Percentiles rank a stretch among this genome's conserved stretches.
phyloP scores from a whole-genome alignment of 2,113 vertebrate genomes.

The Rhineura floridana region DNA sequence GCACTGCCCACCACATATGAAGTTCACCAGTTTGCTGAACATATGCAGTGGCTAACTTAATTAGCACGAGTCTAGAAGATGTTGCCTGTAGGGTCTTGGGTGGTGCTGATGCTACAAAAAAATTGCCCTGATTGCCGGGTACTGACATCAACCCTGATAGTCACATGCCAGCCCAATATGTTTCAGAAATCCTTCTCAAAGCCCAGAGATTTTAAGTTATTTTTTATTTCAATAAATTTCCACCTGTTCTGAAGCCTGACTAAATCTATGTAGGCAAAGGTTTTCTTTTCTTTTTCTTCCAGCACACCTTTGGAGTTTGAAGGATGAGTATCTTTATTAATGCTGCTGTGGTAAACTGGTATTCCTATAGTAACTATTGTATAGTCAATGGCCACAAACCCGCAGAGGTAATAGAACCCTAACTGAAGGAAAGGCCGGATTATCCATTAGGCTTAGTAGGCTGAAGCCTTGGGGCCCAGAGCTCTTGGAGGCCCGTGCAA shows the following conservation, averaged over 20 bases:
- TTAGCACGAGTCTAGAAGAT: not conserved
- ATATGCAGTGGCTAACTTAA: not conserved
- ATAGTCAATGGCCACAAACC: too few species aligned
- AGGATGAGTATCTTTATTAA: too few species aligned
- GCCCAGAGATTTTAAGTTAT: not conserved
- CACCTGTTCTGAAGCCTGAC: not conserved
- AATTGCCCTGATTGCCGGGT: not conserved
- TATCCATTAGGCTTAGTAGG: too few species aligned
- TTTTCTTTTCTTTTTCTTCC: too few species aligned
- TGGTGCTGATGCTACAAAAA: not conserved
- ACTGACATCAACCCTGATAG: not conserved
- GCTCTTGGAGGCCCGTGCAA: too few species aligned
- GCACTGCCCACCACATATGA: not conserved
- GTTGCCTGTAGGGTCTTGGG: not conserved
- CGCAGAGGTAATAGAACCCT: too few species aligned
- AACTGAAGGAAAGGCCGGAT: too few species aligned
- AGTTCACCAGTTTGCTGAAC: not conserved
- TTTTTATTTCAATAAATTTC: not conserved
- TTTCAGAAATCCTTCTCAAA: not conserved
- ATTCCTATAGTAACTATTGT: too few species aligned
- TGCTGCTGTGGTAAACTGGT: too few species aligned
- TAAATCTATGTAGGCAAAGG: too few species aligned
- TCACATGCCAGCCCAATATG: not conserved
- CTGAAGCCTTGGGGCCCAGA: too few species aligned
- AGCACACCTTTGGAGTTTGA: too few species aligned